Evolutionary conservation across 1,140 invertebrate genomes (phyloP), one percentile per base, ranked within the genome.

Genomic region (Solenopsis invicta): DNA sequence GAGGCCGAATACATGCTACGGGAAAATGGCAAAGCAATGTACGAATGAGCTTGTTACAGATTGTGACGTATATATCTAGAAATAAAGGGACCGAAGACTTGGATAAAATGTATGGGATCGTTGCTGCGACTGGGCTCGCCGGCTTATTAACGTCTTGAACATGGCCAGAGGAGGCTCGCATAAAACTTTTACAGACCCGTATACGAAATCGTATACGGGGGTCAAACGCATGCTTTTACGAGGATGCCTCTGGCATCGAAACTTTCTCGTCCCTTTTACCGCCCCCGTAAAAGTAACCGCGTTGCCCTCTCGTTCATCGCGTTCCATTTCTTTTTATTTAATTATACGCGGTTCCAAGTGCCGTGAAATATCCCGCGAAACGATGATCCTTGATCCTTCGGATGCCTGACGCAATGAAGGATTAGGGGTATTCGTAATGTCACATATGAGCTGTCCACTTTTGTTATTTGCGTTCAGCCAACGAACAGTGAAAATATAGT

Each of bases 1-100:
- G 94, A 95, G 85, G 91, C 91, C 78, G 92, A 95, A 72, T 95
- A 92, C 91, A 95, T 95, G 92, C 93, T 95, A 88, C 86, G 92
- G 81, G 90, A 93, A 92, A 93, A 95, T 93, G 92, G 92, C 81
- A 93, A 92, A 91, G 90, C 92, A 86, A 94, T 95, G 94, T 95
- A 95, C 92, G 94, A 94, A 84, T 85, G 24, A 84, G 77, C 82
- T 92, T 90, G 85, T 93, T 91, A 91, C 88, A 90, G 86, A 82
- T 74, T 82, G 8, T 74, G 24, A 59, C 16, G 37, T 59, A 34
- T 54, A 80, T 71, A 81, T 75, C 41, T 61, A 61, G 41, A 75
- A 48, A 74, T 62, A 62, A 75, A 74, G 50, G 29, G 9, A 6
- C 66, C 29, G 45, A 21, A 54, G 8, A 45, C 80, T 61, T 61